Evolutionary conservation across 1,140 invertebrate species (phyloP).

Genomic region (Zaprionus ornatus): DNA sequence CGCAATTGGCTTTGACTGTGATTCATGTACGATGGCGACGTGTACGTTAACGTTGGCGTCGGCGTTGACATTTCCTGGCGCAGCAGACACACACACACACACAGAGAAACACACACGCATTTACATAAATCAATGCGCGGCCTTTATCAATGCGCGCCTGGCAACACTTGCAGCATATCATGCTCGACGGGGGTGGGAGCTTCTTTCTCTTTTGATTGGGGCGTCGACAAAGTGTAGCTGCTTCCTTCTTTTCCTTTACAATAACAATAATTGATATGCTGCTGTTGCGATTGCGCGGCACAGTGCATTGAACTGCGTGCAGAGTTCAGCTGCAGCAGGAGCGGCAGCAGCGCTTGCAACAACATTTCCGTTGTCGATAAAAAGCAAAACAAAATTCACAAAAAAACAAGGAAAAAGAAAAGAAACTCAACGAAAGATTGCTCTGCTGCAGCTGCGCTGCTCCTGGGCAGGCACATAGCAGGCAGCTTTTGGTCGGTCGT

Average conservation of each 20-base stretch:
- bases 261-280: constrained; percentile 78
- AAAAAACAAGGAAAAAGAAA: constrained; percentile 10
- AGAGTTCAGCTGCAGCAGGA: constrained; percentile 10
- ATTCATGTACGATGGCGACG: constrained; percentile 55
- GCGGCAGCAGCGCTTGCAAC: constrained; percentile 18
- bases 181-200: constrained; percentile 11
- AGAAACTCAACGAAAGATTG: constrained; percentile 12
- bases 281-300: constrained; percentile 16
- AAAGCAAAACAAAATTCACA: constrained; percentile 9
- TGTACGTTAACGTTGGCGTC: constrained; percentile 13
- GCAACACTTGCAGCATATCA: constrained; percentile 47
- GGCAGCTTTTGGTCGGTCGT: constrained; percentile 26
- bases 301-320: constrained; percentile 49
- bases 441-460: neutral
- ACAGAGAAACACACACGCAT: constrained; percentile 3
- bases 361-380: constrained; percentile 67
- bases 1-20: constrained; percentile 54
- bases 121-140: constrained; percentile 26
- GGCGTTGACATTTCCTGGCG: constrained; percentile 50
- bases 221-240: constrained; percentile 37
- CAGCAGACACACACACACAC: constrained; percentile 4
- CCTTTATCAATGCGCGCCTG: constrained; percentile 67
- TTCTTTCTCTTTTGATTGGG: constrained; percentile 40
- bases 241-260: constrained; percentile 43
- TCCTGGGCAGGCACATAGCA: constrained; percentile 12